Evolutionary conservation across 2,797 vertebrate species (phyloP).

Genomic region (Taeniopygia guttata): DNA sequence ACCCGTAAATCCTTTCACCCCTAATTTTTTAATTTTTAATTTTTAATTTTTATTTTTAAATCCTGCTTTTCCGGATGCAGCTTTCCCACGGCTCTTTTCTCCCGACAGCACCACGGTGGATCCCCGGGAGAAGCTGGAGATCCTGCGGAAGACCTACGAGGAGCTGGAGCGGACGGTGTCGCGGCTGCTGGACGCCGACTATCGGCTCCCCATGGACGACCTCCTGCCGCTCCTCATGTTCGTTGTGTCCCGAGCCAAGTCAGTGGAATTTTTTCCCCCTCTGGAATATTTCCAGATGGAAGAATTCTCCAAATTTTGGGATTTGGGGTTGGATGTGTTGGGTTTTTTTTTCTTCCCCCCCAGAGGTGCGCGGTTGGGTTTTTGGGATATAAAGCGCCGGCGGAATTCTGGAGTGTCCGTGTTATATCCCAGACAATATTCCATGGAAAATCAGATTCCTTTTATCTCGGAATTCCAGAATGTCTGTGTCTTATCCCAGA

Average conservation of each 20-base stretch:
- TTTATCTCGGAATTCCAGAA: neutral
- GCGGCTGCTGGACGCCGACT: neutral
- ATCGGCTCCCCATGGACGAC: neutral
- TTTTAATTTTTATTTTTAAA: too few relatives aligned
- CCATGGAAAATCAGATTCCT: neutral
- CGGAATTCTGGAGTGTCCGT: neutral
- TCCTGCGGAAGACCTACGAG: neutral
- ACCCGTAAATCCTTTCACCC: neutral
- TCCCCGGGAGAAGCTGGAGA: neutral
- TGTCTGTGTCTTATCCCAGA: rapidly evolving
- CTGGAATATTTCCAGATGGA: neutral
- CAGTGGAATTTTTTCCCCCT: neutral
- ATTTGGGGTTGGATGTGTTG: neutral
- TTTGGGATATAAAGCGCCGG: rapidly evolving
- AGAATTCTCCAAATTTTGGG: neutral
- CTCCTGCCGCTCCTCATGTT: neutral
- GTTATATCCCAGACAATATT: neutral
- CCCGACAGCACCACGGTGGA: neutral
- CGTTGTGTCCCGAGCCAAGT: neutral
- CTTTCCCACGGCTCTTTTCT: neutral
- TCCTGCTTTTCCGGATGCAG: neutral
- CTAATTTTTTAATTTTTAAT: too few relatives aligned
- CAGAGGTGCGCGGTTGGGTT: too few relatives aligned
- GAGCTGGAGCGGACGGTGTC: neutral
- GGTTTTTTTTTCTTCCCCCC: neutral